Evolutionary conservation across 2,113 vertebrate genomes (phyloP).

Genomic region (Leucosticte australis): DNA sequence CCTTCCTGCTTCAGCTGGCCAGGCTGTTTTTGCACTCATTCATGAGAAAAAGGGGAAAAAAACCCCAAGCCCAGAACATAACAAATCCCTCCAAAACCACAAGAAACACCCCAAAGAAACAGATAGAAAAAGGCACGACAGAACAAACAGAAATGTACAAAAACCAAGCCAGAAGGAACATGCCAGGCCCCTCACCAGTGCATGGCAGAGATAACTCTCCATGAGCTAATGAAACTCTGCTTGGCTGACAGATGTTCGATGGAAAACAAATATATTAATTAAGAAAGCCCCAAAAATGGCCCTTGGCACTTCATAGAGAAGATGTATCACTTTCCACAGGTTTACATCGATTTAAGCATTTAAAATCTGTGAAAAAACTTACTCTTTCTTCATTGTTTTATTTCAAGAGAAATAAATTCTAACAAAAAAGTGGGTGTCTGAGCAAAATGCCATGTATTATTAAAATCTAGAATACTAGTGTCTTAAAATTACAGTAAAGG

Average conservation of each 20-base stretch:
- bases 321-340: background rate
- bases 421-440: background rate
- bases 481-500: background rate
- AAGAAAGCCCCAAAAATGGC: background rate
- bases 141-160: background rate
- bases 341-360: background rate
- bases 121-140: background rate
- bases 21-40: background rate
- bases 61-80: background rate
- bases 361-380: background rate
- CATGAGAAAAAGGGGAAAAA: no score
- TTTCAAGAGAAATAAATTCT: background rate
- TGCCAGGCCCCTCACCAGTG: background rate
- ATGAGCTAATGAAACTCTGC: background rate
- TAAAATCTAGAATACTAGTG: background rate
- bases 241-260: background rate
- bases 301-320: background rate
- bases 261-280: background rate
- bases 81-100: accelerated
- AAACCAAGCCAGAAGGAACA: background rate
- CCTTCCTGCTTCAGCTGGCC: background rate
- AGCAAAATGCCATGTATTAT: background rate
- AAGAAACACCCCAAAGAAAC: background rate
- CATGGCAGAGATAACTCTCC: background rate
- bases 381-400: background rate